Conservation (phyloP, 1,140 invertebrate species). For the Galleria mellonella region DNA sequence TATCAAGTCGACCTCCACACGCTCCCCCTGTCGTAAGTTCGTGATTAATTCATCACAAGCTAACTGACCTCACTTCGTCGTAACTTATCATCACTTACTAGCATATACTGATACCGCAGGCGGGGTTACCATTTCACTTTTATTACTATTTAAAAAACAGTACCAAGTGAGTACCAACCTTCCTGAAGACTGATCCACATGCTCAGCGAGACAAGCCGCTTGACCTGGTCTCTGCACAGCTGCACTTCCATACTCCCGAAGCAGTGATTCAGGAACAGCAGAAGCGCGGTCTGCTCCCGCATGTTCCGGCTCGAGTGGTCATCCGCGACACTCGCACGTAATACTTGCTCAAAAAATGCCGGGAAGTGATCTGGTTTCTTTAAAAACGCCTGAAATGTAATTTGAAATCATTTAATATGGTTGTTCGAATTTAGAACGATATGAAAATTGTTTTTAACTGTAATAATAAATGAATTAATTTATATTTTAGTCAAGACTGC, state of each 20-base stretch:
- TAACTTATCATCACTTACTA: too few relatives aligned
- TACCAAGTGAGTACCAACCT: constrained; percentile 68
- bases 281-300: constrained; percentile 89
- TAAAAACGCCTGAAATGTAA: constrained; percentile 81
- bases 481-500: too few relatives aligned
- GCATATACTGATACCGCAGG: too few relatives aligned
- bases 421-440: too few relatives aligned
- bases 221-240: constrained; percentile 93
- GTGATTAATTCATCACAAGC: too few relatives aligned
- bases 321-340: constrained; percentile 79
- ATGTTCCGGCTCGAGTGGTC: constrained; percentile 75
- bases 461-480: too few relatives aligned
- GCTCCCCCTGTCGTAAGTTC: too few relatives aligned
- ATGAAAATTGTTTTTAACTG: too few relatives aligned
- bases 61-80: too few relatives aligned
- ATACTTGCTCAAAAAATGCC: constrained; percentile 90
- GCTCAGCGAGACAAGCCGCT: constrained; percentile 92
- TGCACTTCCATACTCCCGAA: constrained; percentile 98
- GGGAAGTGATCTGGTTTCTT: constrained; percentile 88
- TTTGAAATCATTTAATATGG: too few relatives aligned
- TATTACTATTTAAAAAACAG: not conserved
- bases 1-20: too few relatives aligned
- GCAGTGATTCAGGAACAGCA: constrained; percentile 96
- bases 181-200: constrained; percentile 95
- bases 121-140: too few relatives aligned